Evolutionary conservation across 2,888 invertebrate species (phyloP).

Genomic region (Rutpela maculata): DNA sequence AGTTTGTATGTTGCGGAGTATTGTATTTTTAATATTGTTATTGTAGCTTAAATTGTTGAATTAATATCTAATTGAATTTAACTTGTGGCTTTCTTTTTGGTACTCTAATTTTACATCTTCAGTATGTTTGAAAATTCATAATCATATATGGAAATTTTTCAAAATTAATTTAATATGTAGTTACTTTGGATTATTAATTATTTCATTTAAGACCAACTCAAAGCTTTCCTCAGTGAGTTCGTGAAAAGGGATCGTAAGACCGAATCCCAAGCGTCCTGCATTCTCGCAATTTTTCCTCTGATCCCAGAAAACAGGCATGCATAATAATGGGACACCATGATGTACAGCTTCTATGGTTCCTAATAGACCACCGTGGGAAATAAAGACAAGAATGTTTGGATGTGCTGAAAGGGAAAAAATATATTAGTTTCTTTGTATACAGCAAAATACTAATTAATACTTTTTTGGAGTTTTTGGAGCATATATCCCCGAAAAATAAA

Average conservation of each 20-base stretch:
- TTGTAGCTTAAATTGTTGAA: too few species aligned
- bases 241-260: constrained; percentile 67
- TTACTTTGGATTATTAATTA: constrained; percentile 72
- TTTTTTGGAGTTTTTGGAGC: too few species aligned
- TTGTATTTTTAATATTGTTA: too few species aligned
- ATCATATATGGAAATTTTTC: too few species aligned
- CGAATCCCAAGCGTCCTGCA: constrained; percentile 66
- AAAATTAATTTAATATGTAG: constrained; percentile 1
- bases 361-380: constrained; percentile 78
- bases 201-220: constrained; percentile 67
- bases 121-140: too few species aligned
- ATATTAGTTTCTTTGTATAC: too few species aligned
- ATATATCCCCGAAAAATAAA: too few species aligned
- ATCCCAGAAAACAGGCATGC: constrained; percentile 76
- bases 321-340: constrained; percentile 74
- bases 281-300: constrained; percentile 74
- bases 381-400: constrained; percentile 76
- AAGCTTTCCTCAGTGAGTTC: constrained; percentile 71
- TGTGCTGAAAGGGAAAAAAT: constrained; percentile 66
- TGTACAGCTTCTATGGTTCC: constrained; percentile 77
- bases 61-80: too few species aligned
- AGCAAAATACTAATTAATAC: too few species aligned
- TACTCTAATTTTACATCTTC: too few species aligned
- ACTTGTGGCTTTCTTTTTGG: too few species aligned
- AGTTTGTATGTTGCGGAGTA: too few species aligned